Percentiles rank a stretch among this genome's conserved stretches.
Evolutionary conservation across 2,113 vertebrate species (phyloP).

Genomic region (Numida meleagris): DNA sequence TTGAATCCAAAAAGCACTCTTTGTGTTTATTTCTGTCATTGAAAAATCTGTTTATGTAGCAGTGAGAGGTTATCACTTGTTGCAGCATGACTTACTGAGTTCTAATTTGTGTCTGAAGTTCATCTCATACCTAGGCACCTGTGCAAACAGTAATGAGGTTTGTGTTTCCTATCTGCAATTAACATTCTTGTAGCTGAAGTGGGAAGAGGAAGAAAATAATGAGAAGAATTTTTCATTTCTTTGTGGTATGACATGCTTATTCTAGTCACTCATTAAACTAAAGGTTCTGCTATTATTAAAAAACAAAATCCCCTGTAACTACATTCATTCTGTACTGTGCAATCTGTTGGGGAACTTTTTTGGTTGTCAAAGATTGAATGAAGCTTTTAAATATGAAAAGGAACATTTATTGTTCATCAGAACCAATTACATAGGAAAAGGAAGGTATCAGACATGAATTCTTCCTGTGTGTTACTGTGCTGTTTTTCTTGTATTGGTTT

Average conservation of each 20-base stretch:
- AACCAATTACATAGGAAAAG: neutral
- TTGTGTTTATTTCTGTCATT: neutral
- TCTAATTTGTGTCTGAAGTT: conserved; percentile 4
- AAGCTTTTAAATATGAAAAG: neutral
- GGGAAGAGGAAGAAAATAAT: neutral
- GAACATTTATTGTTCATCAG: neutral
- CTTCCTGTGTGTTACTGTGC: neutral
- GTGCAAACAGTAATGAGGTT: neutral
- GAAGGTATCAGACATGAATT: neutral
- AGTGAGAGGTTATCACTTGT: neutral
- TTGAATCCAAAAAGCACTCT: neutral
- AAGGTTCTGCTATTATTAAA: neutral
- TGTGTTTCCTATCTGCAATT: conserved; percentile 26
- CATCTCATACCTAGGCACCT: neutral
- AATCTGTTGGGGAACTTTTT: conserved; percentile 17
- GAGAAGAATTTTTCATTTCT: neutral
- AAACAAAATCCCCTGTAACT: neutral
- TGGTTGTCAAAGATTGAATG: neutral
- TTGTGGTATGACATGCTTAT: conserved; percentile 32
- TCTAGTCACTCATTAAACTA: neutral
- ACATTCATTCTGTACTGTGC: neutral
- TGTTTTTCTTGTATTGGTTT: neutral
- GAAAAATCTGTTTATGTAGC: neutral
- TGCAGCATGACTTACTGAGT: neutral
- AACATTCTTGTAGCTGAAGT: conserved; percentile 28